phyloP scores from a whole-genome alignment of 2,113 vertebrate species.

The Osmerus mordax region DNA sequence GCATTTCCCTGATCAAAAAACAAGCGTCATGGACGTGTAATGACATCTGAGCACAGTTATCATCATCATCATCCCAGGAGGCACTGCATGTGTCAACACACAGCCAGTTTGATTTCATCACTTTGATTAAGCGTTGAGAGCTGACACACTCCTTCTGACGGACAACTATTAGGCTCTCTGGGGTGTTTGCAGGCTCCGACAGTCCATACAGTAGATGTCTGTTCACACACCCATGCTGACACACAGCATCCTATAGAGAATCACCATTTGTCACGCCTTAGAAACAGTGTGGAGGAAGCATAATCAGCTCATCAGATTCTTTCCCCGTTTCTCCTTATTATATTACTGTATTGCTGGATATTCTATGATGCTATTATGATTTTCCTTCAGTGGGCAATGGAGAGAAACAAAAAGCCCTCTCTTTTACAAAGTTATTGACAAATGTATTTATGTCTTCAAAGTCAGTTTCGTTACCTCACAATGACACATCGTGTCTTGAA shows the following conservation, averaged over 20 bases:
- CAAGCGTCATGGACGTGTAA: background rate
- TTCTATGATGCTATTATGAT: no score
- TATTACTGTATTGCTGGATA: no score
- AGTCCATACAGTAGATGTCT: background rate
- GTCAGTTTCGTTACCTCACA: no score
- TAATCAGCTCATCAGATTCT: no score
- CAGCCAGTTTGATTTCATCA: constrained; percentile 12
- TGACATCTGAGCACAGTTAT: background rate
- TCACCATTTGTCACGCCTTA: background rate
- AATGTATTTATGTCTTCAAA: no score
- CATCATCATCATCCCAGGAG: background rate
- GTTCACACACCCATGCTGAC: background rate
- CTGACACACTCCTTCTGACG: constrained; percentile 1
- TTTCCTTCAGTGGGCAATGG: no score
- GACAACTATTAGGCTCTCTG: constrained; percentile 1
- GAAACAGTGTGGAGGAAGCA: background rate
- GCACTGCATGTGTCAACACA: background rate
- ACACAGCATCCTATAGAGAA: background rate
- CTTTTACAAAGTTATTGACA: no score
- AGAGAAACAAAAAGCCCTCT: no score
- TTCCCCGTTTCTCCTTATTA: no score
- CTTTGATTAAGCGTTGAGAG: constrained; percentile 11
- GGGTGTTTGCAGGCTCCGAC: background rate
- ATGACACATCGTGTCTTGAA: no score
- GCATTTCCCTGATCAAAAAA: background rate